These are phyloP conservation scores for Zapornia atra DNA, from an alignment of 2,113 vertebrate genomes.

Conservation along the genomic window DNA sequence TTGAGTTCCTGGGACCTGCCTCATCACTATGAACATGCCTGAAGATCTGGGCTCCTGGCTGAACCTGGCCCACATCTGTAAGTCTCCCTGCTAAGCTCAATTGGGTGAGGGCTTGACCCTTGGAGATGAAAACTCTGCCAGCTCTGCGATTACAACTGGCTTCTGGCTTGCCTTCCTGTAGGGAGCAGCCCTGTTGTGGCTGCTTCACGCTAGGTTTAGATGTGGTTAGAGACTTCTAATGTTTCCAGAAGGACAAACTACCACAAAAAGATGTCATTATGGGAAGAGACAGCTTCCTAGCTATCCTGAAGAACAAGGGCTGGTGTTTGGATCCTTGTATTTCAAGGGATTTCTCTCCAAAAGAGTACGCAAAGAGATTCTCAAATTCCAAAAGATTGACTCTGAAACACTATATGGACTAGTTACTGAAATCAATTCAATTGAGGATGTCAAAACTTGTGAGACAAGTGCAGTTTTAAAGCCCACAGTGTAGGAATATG, in stretches of 20 bases:
- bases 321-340: neutral
- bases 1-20: neutral
- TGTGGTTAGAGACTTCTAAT: neutral
- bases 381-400: neutral
- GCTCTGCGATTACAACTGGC: accelerated
- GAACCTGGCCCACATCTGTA: neutral
- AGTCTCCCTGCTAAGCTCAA: neutral
- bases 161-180: neutral
- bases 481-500: neutral
- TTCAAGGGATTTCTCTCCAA: neutral
- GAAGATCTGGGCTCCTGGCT: neutral
- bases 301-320: neutral
- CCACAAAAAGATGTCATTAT: neutral
- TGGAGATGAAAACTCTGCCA: neutral
- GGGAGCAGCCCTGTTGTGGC: neutral
- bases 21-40: neutral
- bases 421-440: neutral
- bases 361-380: neutral
- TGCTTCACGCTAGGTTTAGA: neutral
- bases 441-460: neutral
- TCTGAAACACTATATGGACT: neutral
- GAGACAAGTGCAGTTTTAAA: neutral
- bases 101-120: neutral
- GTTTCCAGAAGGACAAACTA: neutral
- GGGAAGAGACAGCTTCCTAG: neutral